These are phyloP conservation scores for Nowickia ferox DNA, from an alignment of 2,888 invertebrate species.

Conservation along the genomic window DNA sequence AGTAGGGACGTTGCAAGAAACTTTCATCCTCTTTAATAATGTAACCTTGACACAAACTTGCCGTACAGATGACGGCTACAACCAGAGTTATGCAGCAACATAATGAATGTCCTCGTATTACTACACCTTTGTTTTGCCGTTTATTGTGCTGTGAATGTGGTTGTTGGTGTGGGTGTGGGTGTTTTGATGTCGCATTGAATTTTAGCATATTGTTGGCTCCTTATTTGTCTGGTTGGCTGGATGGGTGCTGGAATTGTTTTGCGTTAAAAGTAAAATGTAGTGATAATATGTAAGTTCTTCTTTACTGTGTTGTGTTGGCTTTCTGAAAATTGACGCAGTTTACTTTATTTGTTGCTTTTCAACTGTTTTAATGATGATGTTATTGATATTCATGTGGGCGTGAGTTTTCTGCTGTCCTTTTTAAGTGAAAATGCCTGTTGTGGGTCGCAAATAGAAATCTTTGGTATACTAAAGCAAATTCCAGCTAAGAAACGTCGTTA, in stretches of 20 bases:
- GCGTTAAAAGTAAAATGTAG: conserved; percentile 25
- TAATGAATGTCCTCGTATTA: conserved; percentile 45
- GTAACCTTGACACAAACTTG: conserved; percentile 71
- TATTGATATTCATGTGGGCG: conserved; percentile 55
- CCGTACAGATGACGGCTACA: conserved; percentile 33
- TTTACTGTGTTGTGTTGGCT: background rate
- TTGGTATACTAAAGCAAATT: conserved; percentile 66
- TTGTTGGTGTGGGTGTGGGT: conserved; percentile 32
- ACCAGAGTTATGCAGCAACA: conserved; percentile 37
- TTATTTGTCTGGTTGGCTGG: conserved; percentile 36
- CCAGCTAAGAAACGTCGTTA: conserved; percentile 21
- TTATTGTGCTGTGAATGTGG: background rate
- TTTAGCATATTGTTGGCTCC: conserved; percentile 61
- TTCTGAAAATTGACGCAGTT: conserved; percentile 47
- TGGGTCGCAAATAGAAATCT: conserved; percentile 50
- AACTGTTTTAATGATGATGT: conserved; percentile 29
- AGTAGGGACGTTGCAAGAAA: conserved; percentile 86
- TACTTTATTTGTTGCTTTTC: conserved; percentile 16
- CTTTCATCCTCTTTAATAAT: conserved; percentile 84
- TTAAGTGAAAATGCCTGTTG: background rate
- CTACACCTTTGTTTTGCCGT: conserved; percentile 41
- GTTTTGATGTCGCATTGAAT: conserved; percentile 55
- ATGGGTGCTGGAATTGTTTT: conserved; percentile 8
- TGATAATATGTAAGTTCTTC: conserved; percentile 2
- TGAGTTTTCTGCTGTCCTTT: conserved; percentile 39